Conservation (phyloP, 2,113 vertebrate genomes). For the Asarcornis scutulata region DNA sequence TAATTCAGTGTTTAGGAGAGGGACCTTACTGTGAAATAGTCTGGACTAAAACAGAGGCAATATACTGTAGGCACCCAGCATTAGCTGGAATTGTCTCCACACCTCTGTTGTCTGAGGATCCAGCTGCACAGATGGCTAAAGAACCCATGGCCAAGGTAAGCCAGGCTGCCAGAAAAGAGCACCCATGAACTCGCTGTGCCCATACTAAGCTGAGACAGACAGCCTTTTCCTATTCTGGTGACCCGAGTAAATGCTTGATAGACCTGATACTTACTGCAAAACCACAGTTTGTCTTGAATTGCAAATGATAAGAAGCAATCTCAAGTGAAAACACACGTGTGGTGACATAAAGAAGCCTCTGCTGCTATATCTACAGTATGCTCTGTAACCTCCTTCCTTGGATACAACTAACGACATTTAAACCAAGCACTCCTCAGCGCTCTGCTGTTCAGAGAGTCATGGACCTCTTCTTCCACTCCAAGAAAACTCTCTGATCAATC, state of each 20-base stretch:
- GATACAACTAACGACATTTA: background rate
- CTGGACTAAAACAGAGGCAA: background rate
- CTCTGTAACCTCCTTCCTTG: background rate
- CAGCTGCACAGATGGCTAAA: background rate
- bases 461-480: background rate
- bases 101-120: accelerated
- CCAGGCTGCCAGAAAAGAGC: background rate
- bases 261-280: background rate
- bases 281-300: background rate
- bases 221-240: background rate
- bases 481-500: background rate
- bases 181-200: background rate
- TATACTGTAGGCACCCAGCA: accelerated
- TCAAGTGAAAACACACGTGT: background rate
- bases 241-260: background rate
- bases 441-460: background rate
- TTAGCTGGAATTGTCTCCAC: background rate
- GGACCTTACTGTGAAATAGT: background rate
- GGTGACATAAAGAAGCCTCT: background rate
- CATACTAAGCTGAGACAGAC: background rate
- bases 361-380: background rate
- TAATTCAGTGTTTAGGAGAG: slow-evolving; percentile 28
- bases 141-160: background rate
- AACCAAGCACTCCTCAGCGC: background rate
- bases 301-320: background rate